Evolutionary conservation across 2,888 invertebrate species (phyloP).

Genomic region (Nephrotoma appendiculata): DNA sequence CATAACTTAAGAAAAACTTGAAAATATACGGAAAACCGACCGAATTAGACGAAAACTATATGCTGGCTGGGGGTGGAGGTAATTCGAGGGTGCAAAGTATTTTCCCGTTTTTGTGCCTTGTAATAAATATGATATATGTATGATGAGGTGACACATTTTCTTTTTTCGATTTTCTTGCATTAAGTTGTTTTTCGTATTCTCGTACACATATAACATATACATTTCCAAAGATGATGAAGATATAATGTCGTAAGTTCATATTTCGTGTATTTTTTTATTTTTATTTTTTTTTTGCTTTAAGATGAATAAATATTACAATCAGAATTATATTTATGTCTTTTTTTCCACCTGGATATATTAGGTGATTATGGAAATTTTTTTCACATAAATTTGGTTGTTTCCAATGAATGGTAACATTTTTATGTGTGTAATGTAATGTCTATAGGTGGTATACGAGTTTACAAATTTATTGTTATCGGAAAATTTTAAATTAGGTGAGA

Average conservation of each 20-base stretch:
- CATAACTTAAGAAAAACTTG: neutral
- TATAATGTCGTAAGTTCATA: neutral
- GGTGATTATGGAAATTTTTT: neutral
- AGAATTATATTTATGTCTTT: neutral
- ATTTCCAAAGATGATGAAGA: neutral
- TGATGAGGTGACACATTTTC: neutral
- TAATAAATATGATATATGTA: neutral
- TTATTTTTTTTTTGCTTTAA: neutral
- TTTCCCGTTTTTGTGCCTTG: neutral
- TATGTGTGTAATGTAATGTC: neutral
- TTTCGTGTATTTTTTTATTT: neutral
- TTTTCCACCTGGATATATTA: neutral
- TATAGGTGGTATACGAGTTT: neutral
- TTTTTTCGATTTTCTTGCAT: neutral
- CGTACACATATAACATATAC: neutral
- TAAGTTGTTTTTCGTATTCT: neutral
- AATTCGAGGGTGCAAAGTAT: neutral
- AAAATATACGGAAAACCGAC: neutral
- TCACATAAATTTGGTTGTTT: neutral
- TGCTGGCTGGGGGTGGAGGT: neutral
- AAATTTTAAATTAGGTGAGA: neutral
- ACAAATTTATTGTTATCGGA: neutral
- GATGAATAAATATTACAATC: neutral
- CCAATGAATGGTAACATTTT: neutral
- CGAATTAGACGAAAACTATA: neutral